phyloP scores from a whole-genome alignment of 2,888 invertebrate genomes.

The Alviniconcha strummeri region DNA sequence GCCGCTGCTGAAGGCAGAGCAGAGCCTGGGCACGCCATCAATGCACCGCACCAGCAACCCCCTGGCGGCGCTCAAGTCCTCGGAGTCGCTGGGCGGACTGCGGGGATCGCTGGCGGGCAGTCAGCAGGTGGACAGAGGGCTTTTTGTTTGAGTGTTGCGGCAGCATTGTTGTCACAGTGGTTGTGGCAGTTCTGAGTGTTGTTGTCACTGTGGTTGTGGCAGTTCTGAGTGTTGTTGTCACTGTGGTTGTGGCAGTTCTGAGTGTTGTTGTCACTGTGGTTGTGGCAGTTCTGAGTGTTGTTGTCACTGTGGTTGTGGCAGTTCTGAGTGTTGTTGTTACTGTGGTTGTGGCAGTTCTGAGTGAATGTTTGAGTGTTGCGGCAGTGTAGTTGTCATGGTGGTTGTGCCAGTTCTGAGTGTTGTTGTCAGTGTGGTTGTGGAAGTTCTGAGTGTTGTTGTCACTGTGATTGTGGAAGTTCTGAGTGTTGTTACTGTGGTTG shows the following conservation, averaged over 20 bases:
- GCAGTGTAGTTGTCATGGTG: no score
- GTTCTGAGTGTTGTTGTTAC: neutral
- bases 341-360: no score
- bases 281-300: no score
- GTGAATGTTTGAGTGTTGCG: no score
- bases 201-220: neutral
- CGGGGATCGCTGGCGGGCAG: constrained; percentile 51
- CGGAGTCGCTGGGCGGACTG: constrained; percentile 45
- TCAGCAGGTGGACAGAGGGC: constrained; percentile 45
- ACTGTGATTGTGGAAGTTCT: neutral
- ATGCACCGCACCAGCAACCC: constrained; percentile 47
- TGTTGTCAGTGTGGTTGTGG: neutral
- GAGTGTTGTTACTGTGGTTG: neutral
- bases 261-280: no score
- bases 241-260: no score
- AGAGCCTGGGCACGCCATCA: constrained; percentile 60
- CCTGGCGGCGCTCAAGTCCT: constrained; percentile 55
- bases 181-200: neutral
- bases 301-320: no score
- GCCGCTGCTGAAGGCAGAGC: constrained; percentile 60
- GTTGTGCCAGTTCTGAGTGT: no score
- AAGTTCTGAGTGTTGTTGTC: neutral
- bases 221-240: neutral
- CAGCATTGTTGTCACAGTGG: neutral
- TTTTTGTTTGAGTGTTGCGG: neutral